Percentiles rank a stretch among this genome's conserved stretches.
These are phyloP conservation scores for Hymenopus coronatus DNA, from an alignment of 2,888 invertebrate species.

Conservation along the genomic window DNA sequence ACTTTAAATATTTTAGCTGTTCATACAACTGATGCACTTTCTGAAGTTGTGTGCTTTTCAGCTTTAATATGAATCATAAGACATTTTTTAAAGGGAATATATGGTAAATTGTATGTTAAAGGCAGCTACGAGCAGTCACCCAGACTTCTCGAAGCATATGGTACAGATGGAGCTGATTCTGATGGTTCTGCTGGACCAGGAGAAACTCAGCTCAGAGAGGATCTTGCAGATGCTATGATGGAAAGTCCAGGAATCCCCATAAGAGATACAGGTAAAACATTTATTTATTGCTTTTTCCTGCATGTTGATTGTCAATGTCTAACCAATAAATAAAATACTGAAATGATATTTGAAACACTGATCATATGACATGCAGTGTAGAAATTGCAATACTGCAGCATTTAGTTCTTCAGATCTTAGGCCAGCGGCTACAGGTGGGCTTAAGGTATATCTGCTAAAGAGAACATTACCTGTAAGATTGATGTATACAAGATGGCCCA, in stretches of 20 bases:
- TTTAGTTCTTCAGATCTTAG: no score
- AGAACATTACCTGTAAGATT: no score
- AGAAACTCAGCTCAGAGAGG: constrained; percentile 80
- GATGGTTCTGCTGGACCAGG: constrained; percentile 44
- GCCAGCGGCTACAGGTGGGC: no score
- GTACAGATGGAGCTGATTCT: constrained; percentile 50
- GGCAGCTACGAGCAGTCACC: constrained; percentile 92
- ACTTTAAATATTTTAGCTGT: no score
- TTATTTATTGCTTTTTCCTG: neutral
- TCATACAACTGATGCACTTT: no score
- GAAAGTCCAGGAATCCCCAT: constrained; percentile 64
- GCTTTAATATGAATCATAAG: neutral
- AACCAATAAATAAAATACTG: no score
- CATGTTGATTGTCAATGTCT: neutral
- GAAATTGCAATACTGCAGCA: no score
- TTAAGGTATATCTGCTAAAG: no score
- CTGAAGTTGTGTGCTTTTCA: no score
- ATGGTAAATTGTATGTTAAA: constrained; percentile 44
- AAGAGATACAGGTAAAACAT: constrained; percentile 46
- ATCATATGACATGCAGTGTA: no score
- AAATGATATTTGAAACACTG: no score
- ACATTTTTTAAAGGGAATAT: neutral
- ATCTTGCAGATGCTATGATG: constrained; percentile 92
- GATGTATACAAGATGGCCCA: no score
- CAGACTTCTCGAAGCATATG: constrained; percentile 73